phyloP scores from a whole-genome alignment of 2,797 vertebrate species.

The Cyprinella venusta region DNA sequence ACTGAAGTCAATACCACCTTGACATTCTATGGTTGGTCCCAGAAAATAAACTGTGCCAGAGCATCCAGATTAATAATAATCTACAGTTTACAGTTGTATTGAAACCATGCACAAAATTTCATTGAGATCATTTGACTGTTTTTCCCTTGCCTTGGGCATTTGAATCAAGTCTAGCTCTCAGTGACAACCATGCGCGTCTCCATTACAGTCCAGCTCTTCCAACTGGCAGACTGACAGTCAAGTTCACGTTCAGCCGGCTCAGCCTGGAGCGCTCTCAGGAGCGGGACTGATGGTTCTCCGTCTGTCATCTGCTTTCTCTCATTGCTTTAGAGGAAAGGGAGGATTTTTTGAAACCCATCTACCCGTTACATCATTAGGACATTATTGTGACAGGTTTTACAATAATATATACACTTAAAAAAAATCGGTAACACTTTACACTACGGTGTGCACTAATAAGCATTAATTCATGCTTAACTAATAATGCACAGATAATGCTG shows the following conservation, averaged over 20 bases:
- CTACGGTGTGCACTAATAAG: too few relatives aligned
- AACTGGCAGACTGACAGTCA: constrained; percentile 42
- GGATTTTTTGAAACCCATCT: constrained; percentile 1
- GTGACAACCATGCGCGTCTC: background rate
- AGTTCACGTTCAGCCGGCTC: constrained; percentile 50
- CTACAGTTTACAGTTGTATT: background rate
- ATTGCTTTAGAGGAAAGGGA: constrained; percentile 1
- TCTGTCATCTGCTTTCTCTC: constrained; percentile 44
- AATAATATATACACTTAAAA: background rate
- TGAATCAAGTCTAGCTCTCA: constrained; percentile 2
- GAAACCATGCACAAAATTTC: background rate
- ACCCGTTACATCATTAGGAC: constrained; percentile 3
- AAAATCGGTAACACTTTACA: too few relatives aligned
- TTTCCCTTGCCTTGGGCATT: background rate
- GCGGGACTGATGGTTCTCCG: constrained; percentile 17
- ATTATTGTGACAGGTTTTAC: background rate
- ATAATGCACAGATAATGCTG: too few relatives aligned
- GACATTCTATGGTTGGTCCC: constrained; percentile 32
- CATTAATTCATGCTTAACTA: too few relatives aligned
- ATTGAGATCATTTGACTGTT: background rate
- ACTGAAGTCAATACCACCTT: constrained; percentile 52
- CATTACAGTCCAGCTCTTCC: constrained; percentile 10
- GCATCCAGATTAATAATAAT: background rate
- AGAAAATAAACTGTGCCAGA: constrained; percentile 21
- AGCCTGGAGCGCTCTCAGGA: constrained; percentile 23